Evolutionary conservation across 2,888 invertebrate species (phyloP), one percentile per base, ranked within the genome.

Genomic region (Eristalis tenax): DNA sequence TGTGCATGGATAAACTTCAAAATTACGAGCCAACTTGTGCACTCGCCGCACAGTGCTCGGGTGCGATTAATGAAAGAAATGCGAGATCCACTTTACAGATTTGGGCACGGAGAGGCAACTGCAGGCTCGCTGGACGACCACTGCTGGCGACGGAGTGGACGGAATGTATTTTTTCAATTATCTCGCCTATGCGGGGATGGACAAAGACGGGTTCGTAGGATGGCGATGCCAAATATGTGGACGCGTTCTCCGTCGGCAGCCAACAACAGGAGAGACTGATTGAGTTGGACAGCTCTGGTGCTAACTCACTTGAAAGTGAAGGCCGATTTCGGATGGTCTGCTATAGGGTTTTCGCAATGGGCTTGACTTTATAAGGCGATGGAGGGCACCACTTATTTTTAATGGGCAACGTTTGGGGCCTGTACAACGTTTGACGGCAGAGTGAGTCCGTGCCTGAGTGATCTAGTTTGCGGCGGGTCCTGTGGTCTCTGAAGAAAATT

Each of bases 1-100:
- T 73, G 63, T 78, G 78, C 69, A 66, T 79, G 70, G 70, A 61
- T 86, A 86, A 86, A 86, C 82, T 82, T 83, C 78, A 79, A 86
- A 86, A 75, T 79, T 82, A 86, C 86, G 78, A 75, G 63, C 40
- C 82, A 82, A 82, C 69, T 78, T 86, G 69, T 81, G 74, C 32
- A 26, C 13, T 50, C 65, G 32, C 69, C 50, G 64, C 56, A 26
- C 26, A 26, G 26, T 26, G 26, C n/a, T 32, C 35, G 69, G 61
- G 66, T 70, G 59, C 65, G 78, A 75, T 74, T 75, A 61, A 77
- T 77, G 65, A 68, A 78, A 75, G 78, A 75, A 78, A 75, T 75
- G 78, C 50, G 50, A 78, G 78, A 82, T 79, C 82, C 59, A 82
- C 61, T 86, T 82, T 71, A 83, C 86, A 79, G 82, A 86, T 86